Evolutionary conservation across 1,140 invertebrate species (phyloP).

Genomic region (Acromyrmex heyeri): DNA sequence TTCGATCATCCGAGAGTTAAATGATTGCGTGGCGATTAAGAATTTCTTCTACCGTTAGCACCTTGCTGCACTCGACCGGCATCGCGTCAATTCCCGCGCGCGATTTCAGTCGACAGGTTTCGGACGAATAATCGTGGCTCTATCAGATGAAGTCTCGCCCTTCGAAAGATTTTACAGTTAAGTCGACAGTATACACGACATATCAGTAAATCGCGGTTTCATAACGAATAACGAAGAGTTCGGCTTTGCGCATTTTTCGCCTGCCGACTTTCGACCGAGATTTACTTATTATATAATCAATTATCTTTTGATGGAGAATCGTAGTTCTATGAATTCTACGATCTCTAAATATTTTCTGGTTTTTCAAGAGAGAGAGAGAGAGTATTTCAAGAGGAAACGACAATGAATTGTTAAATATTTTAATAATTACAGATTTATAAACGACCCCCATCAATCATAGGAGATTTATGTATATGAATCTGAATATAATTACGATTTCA

Average conservation of each 20-base stretch:
- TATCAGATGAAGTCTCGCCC: conserved; percentile 15
- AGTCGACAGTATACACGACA: conserved; percentile 24
- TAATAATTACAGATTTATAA: conserved; percentile 10
- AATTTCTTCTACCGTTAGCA: conserved; percentile 55
- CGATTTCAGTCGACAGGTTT: conserved; percentile 27
- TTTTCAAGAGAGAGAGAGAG: not conserved
- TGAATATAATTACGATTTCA: conserved; percentile 21
- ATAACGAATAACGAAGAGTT: not conserved
- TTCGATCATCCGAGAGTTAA: conserved; percentile 29
- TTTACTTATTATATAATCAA: not conserved
- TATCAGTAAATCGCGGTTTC: not conserved
- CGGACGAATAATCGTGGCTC: conserved; percentile 36
- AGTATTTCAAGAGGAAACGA: not conserved
- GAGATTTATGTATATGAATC: conserved; percentile 11
- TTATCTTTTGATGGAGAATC: not conserved
- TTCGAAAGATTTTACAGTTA: conserved; percentile 52
- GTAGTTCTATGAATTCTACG: not conserved
- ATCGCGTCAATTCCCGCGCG: conserved; percentile 20
- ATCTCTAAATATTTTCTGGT: not conserved
- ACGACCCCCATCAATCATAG: not conserved
- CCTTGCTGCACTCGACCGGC: not conserved
- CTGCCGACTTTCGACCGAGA: not conserved
- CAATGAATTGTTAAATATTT: conserved; percentile 13
- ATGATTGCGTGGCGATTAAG: conserved; percentile 31
- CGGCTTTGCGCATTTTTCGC: not conserved